Evolutionary conservation across 1,140 invertebrate species (phyloP), one percentile per base, ranked within the genome.

Genomic region (Grapholita molesta): DNA sequence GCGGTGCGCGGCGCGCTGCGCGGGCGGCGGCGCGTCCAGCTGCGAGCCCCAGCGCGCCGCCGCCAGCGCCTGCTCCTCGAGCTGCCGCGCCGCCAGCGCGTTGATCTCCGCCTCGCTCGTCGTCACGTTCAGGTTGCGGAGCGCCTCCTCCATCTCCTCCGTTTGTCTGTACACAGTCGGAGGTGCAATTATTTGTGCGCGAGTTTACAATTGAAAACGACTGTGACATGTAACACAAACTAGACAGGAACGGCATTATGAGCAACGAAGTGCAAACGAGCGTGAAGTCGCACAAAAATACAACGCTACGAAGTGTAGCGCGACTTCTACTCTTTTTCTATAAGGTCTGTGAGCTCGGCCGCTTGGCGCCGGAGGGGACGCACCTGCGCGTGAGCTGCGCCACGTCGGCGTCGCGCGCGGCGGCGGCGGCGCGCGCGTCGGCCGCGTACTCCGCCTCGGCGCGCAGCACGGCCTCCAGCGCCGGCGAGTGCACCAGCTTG

Each of bases 61-160:
- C 75, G 95, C 93, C 24, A 96, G 86, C n/a, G 94, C 94, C 76
- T 95, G 94, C 4, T 96, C 95, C 81, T 97, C 96, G 87, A 97
- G 95, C 79, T 97, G 96, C 69, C 93, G 88, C n/a, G 93, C 93
- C 1, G 96, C 95, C 73, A 97, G 92, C 24, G 94, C 90, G 84
- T 96, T 97, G 53, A 97, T 96, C 70, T 97, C 95, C 70, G 94
- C 94, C 88, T 97, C 96, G 1, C 94, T 95, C 8, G 94, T 94
- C 12, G 93, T 92, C n/a, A 91, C 82, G 85, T 94, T 89, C 71
- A 96, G 80, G 71, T 94, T 92, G 74, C 94, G 90, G 48, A 97
- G 92, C 48, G 96, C 95, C 24, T 94, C 89, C 73, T 95, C 93
- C 95, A 97, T 96, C 92, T 97, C 96, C 76, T 95, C 92, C 3